Percentiles rank a stretch among this genome's conserved stretches.
Conservation (phyloP, 37 sponge, comb jelly and placozoan species). For the Agelas oroides region DNA sequence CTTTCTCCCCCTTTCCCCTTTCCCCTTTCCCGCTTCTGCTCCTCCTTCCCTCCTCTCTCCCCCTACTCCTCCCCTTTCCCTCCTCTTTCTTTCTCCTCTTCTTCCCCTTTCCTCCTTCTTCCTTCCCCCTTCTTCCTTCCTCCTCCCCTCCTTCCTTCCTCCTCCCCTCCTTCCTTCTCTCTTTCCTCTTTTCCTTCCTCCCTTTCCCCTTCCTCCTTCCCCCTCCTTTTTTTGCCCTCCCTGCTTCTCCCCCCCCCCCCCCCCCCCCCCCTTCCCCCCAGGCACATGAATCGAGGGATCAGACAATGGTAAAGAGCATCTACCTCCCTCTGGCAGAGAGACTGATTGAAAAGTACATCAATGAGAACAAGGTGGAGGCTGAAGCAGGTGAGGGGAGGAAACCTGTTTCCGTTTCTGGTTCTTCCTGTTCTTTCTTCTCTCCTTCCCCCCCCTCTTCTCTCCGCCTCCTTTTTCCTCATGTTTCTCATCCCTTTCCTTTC, state of each 20-base stretch:
- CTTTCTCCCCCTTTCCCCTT: too few relatives aligned
- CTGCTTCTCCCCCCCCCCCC: too few relatives aligned
- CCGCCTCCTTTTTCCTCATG: neutral
- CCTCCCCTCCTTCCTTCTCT: constrained; percentile 6
- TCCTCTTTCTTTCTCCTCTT: neutral
- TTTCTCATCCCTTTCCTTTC: too few relatives aligned
- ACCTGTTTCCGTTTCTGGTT: neutral
- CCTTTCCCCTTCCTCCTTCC: too few relatives aligned
- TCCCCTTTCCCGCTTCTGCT: too few relatives aligned
- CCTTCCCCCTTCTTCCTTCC: neutral
- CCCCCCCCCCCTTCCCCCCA: neutral
- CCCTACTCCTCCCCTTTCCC: neutral
- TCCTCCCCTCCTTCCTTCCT: neutral
- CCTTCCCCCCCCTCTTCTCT: neutral
- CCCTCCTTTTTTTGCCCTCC: too few relatives aligned
- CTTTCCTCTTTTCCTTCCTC: neutral
- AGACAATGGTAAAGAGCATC: constrained; percentile 38
- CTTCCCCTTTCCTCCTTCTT: neutral
- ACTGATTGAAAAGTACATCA: constrained; percentile 81
- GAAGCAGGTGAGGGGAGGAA: constrained; percentile 65
- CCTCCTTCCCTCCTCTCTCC: too few relatives aligned
- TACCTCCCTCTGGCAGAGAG: constrained; percentile 89
- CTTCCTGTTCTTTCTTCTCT: neutral
- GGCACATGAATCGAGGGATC: constrained; percentile 49
- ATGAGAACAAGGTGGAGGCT: constrained; percentile 72